Percentiles rank a stretch among this genome's conserved stretches.
These are phyloP conservation scores for Pemphigus obesinymphae DNA, from an alignment of 1,140 invertebrate species.

Conservation along the genomic window DNA sequence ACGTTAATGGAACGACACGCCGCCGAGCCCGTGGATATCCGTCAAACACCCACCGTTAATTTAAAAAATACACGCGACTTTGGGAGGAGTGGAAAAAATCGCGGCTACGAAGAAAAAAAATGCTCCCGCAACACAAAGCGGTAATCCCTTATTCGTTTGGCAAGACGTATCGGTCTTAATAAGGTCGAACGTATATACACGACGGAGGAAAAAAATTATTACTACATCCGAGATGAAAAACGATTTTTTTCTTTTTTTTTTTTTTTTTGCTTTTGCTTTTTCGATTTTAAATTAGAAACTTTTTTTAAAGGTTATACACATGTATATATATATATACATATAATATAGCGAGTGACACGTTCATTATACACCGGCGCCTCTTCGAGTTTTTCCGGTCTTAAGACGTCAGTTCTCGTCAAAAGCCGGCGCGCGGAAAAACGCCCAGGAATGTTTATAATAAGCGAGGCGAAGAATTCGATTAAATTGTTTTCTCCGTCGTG, in stretches of 20 bases:
- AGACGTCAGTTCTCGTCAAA: conserved; percentile 35
- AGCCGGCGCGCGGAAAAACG: not conserved
- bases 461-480: conserved; percentile 37
- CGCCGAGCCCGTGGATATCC: not conserved
- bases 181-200: conserved; percentile 15
- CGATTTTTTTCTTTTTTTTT: not conserved
- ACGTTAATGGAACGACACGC: conserved; percentile 36
- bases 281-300: conserved; percentile 40
- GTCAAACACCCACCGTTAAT: conserved; percentile 27
- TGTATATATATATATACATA: not conserved
- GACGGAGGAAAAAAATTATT: conserved; percentile 7
- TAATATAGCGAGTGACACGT: conserved; percentile 19
- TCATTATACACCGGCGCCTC: conserved; percentile 3
- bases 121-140: not conserved
- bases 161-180: conserved; percentile 37
- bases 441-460: conserved; percentile 14
- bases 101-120: not conserved
- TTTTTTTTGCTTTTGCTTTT: not conserved
- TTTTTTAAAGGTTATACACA: not conserved
- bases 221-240: conserved; percentile 18
- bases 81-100: not conserved
- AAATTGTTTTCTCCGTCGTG: conserved; percentile 31
- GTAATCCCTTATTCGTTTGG: conserved; percentile 22
- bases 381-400: too few species aligned
- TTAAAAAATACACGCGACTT: conserved; percentile 34